Evolutionary conservation across 2,888 invertebrate species (phyloP).

Genomic region (Synanthedon formicaeformis): DNA sequence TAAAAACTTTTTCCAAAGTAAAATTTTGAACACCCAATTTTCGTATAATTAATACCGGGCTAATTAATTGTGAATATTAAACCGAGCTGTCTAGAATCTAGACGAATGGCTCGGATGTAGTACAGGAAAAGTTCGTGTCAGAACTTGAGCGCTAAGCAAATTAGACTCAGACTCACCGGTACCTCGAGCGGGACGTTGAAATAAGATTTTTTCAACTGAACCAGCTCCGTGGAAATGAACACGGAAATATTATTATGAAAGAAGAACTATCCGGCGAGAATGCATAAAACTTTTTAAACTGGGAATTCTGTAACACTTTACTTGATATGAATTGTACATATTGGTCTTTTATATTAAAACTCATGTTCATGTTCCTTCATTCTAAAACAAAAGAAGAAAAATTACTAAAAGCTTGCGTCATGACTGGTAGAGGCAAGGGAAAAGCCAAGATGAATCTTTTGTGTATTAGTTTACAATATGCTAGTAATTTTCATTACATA

Average conservation of each 20-base stretch:
- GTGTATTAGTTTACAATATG: too few species aligned
- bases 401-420: too few species aligned
- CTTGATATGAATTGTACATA: too few species aligned
- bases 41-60: background rate
- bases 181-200: background rate
- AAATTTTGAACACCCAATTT: background rate
- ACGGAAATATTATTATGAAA: background rate
- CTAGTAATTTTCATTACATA: too few species aligned
- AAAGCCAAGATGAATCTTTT: too few species aligned
- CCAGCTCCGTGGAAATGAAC: background rate
- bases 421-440: too few species aligned
- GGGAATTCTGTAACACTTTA: too few species aligned
- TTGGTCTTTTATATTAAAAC: too few species aligned
- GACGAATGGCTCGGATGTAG: slow-evolving; percentile 3
- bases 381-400: too few species aligned
- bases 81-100: slow-evolving; percentile 10
- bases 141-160: slow-evolving; percentile 9
- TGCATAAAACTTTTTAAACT: too few species aligned
- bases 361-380: too few species aligned
- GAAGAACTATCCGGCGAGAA: background rate
- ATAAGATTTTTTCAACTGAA: background rate
- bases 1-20: too few species aligned
- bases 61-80: slow-evolving; percentile 1
- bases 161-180: slow-evolving; percentile 4
- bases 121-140: slow-evolving; percentile 5